Evolutionary conservation across 1,140 invertebrate genomes (phyloP).

Genomic region (Nasonia longicornis): DNA sequence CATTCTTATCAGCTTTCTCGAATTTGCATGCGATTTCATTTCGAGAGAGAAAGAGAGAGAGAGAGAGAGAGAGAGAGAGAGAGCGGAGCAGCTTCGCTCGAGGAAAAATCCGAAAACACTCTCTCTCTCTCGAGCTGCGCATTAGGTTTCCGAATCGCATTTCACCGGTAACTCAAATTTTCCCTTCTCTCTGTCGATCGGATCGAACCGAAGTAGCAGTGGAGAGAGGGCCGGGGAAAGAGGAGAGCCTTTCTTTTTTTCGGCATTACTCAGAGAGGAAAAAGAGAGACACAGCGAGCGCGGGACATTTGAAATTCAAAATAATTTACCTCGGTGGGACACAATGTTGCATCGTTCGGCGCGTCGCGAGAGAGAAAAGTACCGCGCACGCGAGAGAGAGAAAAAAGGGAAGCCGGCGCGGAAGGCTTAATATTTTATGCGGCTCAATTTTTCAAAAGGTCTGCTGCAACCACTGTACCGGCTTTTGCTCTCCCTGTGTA

Average conservation of each 20-base stretch:
- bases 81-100: too few species aligned
- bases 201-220: not conserved
- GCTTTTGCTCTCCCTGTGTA: slow-evolving; percentile 43
- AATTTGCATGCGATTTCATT: too few species aligned
- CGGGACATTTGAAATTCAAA: slow-evolving; percentile 61
- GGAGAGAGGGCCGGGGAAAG: not conserved
- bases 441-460: slow-evolving; percentile 44
- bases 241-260: slow-evolving; percentile 49
- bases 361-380: slow-evolving; percentile 5
- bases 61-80: too few species aligned
- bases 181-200: not conserved
- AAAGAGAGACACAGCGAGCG: not conserved
- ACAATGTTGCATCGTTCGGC: slow-evolving; percentile 30
- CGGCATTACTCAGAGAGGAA: slow-evolving; percentile 22
- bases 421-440: slow-evolving; percentile 45
- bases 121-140: too few species aligned
- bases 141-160: not conserved
- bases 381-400: not conserved
- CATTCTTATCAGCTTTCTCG: too few species aligned
- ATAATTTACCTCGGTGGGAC: slow-evolving; percentile 56
- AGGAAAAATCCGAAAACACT: too few species aligned
- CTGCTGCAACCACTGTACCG: slow-evolving; percentile 51
- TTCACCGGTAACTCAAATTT: not conserved
- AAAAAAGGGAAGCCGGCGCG: slow-evolving; percentile 33
- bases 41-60: too few species aligned